Evolutionary conservation across 2,888 invertebrate genomes (phyloP).

Genomic region (Drosophila ochracea): DNA sequence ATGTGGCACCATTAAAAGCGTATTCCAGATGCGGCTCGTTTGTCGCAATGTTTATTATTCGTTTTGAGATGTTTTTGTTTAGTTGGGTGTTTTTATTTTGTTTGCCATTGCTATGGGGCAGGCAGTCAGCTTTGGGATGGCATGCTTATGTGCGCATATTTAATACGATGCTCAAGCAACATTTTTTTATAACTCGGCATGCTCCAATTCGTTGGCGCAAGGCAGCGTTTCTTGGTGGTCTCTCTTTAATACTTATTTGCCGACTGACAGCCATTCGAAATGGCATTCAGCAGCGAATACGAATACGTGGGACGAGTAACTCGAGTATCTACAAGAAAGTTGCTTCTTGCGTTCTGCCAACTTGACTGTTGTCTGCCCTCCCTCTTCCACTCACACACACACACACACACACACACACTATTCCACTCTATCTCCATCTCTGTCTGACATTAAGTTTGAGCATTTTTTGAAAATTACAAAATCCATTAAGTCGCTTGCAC

Average conservation of each 20-base stretch:
- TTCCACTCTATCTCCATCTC: neutral
- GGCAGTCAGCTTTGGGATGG: constrained; percentile 31
- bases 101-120: constrained; percentile 22
- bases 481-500: constrained; percentile 83
- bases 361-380: constrained; percentile 31
- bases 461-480: constrained; percentile 79
- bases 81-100: constrained; percentile 21
- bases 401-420: neutral
- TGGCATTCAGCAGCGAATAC: constrained; percentile 39
- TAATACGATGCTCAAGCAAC: constrained; percentile 74
- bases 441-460: constrained; percentile 46
- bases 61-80: constrained; percentile 42
- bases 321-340: constrained; percentile 56
- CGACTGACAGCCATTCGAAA: constrained; percentile 38
- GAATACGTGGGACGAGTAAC: constrained; percentile 29
- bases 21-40: constrained; percentile 38
- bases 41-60: constrained; percentile 47
- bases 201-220: constrained; percentile 70
- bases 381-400: neutral
- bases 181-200: constrained; percentile 75
- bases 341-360: constrained; percentile 43
- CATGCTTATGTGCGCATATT: constrained; percentile 77
- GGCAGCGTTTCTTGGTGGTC: constrained; percentile 38
- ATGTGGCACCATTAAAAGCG: constrained; percentile 34
- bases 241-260: constrained; percentile 20